phyloP scores from a whole-genome alignment of 1,140 invertebrate species.

The Zaprionus gabonicus region DNA sequence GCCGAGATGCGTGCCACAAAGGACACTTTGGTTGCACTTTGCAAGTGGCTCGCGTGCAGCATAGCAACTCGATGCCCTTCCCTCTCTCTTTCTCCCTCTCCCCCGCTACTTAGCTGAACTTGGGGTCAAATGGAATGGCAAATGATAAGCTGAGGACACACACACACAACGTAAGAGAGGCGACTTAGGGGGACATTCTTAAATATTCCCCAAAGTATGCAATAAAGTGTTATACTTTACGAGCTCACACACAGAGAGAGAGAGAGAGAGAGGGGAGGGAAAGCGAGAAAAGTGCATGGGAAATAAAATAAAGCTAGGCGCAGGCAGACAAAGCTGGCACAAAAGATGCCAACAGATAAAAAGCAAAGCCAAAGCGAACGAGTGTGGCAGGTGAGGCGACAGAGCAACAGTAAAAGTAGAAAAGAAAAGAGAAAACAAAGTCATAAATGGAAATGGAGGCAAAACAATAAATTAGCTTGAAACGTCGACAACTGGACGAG shows the following conservation, averaged over 20 bases:
- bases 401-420: slow-evolving; percentile 13
- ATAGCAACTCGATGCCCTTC: neutral
- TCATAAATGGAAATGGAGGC: slow-evolving; percentile 37
- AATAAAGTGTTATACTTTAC: slow-evolving; percentile 43
- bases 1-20: slow-evolving; percentile 37
- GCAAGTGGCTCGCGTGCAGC: neutral
- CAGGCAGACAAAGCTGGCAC: neutral
- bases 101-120: neutral
- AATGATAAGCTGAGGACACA: neutral
- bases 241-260: neutral
- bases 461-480: slow-evolving; percentile 47
- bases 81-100: neutral
- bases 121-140: slow-evolving; percentile 17
- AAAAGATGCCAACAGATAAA: neutral
- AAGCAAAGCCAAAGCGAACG: neutral
- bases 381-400: neutral
- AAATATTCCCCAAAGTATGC: slow-evolving; percentile 45
- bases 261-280: neutral
- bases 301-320: slow-evolving; percentile 48
- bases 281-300: slow-evolving; percentile 34
- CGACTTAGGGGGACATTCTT: neutral
- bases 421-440: neutral
- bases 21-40: slow-evolving; percentile 25
- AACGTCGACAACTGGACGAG: slow-evolving; percentile 14
- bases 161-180: neutral